Conservation (phyloP, 2,888 invertebrate species). For the Amphipoea oculea region DNA sequence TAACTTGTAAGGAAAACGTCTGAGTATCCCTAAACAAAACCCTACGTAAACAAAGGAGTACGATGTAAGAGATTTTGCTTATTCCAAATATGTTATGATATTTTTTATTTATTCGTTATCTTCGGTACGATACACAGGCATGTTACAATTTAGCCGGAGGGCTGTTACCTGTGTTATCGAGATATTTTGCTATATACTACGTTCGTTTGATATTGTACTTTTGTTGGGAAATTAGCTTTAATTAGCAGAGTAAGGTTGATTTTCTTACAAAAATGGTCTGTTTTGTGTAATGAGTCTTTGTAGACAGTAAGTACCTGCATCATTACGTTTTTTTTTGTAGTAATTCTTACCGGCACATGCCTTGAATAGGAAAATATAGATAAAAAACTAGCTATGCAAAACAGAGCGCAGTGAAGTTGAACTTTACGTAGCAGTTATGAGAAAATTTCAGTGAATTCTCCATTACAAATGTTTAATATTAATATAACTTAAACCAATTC, state of each 20-base stretch:
- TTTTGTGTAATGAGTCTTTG: neutral
- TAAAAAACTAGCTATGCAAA: neutral
- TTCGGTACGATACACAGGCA: constrained; percentile 43
- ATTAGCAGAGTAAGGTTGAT: constrained; percentile 42
- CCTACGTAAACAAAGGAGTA: constrained; percentile 35
- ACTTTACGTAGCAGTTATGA: constrained; percentile 13
- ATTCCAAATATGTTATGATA: constrained; percentile 42
- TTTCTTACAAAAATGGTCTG: constrained; percentile 3
- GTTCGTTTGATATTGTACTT: constrained; percentile 45
- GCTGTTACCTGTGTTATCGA: constrained; percentile 36
- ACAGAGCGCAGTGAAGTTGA: constrained; percentile 2
- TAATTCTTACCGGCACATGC: neutral
- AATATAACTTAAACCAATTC: constrained; percentile 59
- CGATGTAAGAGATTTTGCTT: constrained; percentile 33
- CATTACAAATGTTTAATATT: constrained; percentile 47
- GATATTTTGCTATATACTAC: constrained; percentile 33
- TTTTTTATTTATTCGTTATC: constrained; percentile 51
- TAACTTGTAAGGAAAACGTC: neutral
- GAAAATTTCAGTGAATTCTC: constrained; percentile 38
- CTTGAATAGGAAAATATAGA: neutral
- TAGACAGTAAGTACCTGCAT: too few species aligned
- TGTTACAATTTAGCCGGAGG: constrained; percentile 60
- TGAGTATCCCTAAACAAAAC: constrained; percentile 24
- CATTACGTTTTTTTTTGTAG: neutral
- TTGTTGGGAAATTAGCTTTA: constrained; percentile 47